phyloP scores from a whole-genome alignment of 1,140 invertebrate species.

The Planococcus citri region DNA sequence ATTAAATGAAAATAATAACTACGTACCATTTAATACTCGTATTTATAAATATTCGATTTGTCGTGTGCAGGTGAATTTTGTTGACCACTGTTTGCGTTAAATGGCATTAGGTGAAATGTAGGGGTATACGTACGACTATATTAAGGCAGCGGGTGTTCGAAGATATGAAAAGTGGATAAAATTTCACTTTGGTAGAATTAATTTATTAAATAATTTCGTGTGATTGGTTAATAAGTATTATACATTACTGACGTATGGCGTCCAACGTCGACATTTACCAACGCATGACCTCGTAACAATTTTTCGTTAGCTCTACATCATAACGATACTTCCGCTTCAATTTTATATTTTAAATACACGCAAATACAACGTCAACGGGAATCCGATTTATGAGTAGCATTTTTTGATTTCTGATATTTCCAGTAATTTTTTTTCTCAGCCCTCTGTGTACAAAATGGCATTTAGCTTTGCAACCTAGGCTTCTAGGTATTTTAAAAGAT shows the following conservation, averaged over 20 bases:
- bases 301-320: background rate
- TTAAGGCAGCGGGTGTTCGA: background rate
- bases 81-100: background rate
- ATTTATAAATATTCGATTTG: too few relatives aligned
- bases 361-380: background rate
- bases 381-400: background rate
- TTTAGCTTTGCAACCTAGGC: background rate
- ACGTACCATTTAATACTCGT: too few relatives aligned
- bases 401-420: constrained; percentile 8
- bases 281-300: constrained; percentile 6
- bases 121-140: too few relatives aligned
- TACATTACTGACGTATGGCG: background rate
- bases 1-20: too few relatives aligned
- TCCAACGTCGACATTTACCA: background rate
- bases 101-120: background rate
- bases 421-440: background rate
- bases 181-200: background rate
- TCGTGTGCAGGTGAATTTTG: background rate
- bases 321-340: constrained; percentile 6
- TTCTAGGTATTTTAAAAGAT: background rate
- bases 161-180: background rate
- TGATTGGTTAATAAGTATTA: constrained; percentile 8
- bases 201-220: constrained; percentile 4
- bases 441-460: background rate
- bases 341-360: constrained; percentile 8